Base-by-base conservation (phyloP, 1,140 invertebrate genomes). In the Sitophilus oryzae region DNA sequence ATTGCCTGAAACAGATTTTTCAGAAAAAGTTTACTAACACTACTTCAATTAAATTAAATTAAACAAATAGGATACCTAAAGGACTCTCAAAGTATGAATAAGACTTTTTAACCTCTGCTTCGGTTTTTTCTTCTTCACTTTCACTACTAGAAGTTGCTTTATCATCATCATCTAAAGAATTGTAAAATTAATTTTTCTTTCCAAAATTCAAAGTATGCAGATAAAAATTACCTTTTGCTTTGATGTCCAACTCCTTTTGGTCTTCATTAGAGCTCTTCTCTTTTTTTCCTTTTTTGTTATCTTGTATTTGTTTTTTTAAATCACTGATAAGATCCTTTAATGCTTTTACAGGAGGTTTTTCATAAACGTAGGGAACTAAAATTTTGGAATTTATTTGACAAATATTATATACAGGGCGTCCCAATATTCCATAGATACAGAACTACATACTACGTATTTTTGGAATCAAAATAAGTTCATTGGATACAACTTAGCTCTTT, bases 11-110 rank as follows among this genome's bases (percentile, higher is more conserved):
- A 38, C 37, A 38, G 4, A 16, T n/a, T n/a, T n/a, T n/a, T n/a
- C n/a, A n/a, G n/a, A 6, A 6, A 34, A 5, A 5, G 11, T 6
- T 34, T 34, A 34, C 5, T 34, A 34, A 34, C 3, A 20, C 41
- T 11, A 10, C 23, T 44, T 44, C 23, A 10, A 44, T 10, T 20
- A 5, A 21, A 21, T 34, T 6, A 34, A 34, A 34, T 6, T 6
- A 5, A 72, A 89, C 88, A 60, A 96, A 90, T 69, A 96, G 92
- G 69, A 91, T 91, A 4, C 93, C 92, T 2, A 61, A 41, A 14
- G 91, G 83, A 70, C 87, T 83, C 58, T 92, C 85, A 72, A 93
- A 93, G 68, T 91, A 91, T 37, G 79, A 80, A 56, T 77, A 77
- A 9, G 72, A 66, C 66, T 73, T 78, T 44, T 71, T 71, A 4